Evolutionary conservation across 2,797 vertebrate species (phyloP).

Genomic region (Zalophus californianus): DNA sequence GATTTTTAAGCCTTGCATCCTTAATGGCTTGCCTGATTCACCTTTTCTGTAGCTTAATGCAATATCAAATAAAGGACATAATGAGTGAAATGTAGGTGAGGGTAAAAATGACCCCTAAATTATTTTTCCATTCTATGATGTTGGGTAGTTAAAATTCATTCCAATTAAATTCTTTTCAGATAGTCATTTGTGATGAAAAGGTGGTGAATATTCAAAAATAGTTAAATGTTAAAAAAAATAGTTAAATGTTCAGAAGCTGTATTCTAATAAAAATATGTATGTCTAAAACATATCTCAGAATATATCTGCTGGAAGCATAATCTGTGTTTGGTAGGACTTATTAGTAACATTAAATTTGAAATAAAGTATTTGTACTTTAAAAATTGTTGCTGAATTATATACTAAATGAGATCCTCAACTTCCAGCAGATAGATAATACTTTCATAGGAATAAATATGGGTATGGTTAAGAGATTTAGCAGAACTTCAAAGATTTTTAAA

Average conservation of each 20-base stretch:
- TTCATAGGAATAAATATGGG: neutral
- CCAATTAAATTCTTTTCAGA: constrained; percentile 69
- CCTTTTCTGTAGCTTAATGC: constrained; percentile 59
- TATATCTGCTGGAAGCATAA: neutral
- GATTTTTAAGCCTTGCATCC: constrained; percentile 50
- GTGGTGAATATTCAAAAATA: constrained; percentile 38
- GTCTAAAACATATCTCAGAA: constrained; percentile 5
- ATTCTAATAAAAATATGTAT: constrained; percentile 47
- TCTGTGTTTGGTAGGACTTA: neutral
- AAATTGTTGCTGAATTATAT: constrained; percentile 16
- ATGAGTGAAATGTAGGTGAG: constrained; percentile 55
- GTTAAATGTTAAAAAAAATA: constrained; percentile 41
- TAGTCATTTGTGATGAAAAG: constrained; percentile 57
- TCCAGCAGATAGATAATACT: neutral
- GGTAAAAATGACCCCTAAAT: constrained; percentile 26
- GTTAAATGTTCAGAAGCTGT: constrained; percentile 40
- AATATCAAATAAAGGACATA: constrained; percentile 60
- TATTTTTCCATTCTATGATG: constrained; percentile 51
- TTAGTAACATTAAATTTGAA: neutral
- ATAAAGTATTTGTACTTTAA: neutral
- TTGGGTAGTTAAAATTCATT: constrained; percentile 63
- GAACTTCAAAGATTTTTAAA: neutral
- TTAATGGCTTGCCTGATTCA: constrained; percentile 64
- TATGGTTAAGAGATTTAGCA: neutral
- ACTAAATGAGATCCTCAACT: neutral